These are phyloP conservation scores for Fragum whitleyi DNA, from an alignment of 2,888 invertebrate genomes.

Conservation along the genomic window DNA sequence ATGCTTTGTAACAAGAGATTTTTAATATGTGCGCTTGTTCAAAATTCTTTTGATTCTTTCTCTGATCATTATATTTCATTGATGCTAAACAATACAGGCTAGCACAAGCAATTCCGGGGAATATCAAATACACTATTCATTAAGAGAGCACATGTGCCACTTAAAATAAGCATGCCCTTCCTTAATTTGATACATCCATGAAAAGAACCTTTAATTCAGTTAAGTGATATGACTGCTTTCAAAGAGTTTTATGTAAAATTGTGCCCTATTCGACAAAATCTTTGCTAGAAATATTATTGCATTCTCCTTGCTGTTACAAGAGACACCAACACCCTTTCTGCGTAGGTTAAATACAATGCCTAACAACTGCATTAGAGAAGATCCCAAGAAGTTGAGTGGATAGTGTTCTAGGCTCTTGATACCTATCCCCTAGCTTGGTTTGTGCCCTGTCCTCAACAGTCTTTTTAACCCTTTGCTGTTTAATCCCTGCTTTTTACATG, in stretches of 20 bases:
- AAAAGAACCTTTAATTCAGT: constrained; percentile 10
- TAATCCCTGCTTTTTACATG: no score
- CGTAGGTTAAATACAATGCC: no score
- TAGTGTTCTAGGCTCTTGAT: no score
- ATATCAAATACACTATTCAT: constrained; percentile 21
- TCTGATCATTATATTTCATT: constrained; percentile 7
- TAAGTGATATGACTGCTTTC: not conserved
- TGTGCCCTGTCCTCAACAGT: no score
- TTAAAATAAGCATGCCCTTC: not conserved
- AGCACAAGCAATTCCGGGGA: not conserved
- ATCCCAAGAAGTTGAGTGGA: no score
- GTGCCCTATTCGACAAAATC: not conserved
- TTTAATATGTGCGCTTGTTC: constrained; percentile 21
- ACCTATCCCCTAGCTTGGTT: no score
- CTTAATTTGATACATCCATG: constrained; percentile 7
- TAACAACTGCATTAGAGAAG: no score
- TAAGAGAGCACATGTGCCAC: constrained; percentile 5
- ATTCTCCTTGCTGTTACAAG: no score
- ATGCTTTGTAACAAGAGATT: constrained; percentile 19
- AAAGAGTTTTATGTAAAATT: not conserved
- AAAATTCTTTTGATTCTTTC: constrained; percentile 18
- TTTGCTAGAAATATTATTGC: not conserved
- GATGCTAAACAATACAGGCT: constrained; percentile 12
- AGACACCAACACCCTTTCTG: no score
- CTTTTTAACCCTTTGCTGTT: no score